Conservation (phyloP, 1,140 invertebrate species). For the Cydia amplana region DNA sequence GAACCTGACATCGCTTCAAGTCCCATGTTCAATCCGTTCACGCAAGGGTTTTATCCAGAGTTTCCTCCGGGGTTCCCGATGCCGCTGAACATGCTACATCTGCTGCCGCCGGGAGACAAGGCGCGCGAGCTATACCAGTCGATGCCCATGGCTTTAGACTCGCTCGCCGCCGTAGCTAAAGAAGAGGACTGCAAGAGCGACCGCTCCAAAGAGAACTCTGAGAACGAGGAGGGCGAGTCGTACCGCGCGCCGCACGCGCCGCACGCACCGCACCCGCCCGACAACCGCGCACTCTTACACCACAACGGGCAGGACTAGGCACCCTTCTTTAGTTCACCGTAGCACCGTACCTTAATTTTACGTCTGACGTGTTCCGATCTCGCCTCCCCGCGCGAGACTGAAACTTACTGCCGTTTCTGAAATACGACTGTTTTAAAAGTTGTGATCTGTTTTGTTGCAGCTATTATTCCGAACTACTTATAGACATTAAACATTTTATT, state of each 20-base stretch:
- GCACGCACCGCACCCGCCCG: constrained; percentile 76
- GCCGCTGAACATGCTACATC: constrained; percentile 90
- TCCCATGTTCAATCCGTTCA: constrained; percentile 86
- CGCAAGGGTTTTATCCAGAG: constrained; percentile 89
- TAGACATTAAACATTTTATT: constrained; percentile 18
- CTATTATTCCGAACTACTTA: neutral
- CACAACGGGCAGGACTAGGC: constrained; percentile 84
- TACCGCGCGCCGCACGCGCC: constrained; percentile 76
- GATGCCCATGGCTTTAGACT: constrained; percentile 77
- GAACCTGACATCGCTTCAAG: constrained; percentile 82
- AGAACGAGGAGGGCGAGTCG: constrained; percentile 81
- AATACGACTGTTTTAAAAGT: constrained; percentile 28
- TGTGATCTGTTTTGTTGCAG: constrained; percentile 27
- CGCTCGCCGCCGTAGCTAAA: constrained; percentile 74
- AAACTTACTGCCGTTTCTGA: neutral
- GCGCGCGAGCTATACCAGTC: constrained; percentile 81
- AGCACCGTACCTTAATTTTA: constrained; percentile 40
- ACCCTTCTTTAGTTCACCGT: constrained; percentile 34
- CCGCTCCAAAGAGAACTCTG: constrained; percentile 82
- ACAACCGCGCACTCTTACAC: constrained; percentile 81
- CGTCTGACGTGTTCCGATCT: constrained; percentile 16
- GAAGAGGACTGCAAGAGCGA: constrained; percentile 85
- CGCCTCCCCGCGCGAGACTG: constrained; percentile 1
- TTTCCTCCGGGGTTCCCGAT: constrained; percentile 89
- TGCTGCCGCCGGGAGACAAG: constrained; percentile 88